Base-by-base conservation (phyloP, 2,888 invertebrate genomes). In the Lasius fuliginosus region DNA sequence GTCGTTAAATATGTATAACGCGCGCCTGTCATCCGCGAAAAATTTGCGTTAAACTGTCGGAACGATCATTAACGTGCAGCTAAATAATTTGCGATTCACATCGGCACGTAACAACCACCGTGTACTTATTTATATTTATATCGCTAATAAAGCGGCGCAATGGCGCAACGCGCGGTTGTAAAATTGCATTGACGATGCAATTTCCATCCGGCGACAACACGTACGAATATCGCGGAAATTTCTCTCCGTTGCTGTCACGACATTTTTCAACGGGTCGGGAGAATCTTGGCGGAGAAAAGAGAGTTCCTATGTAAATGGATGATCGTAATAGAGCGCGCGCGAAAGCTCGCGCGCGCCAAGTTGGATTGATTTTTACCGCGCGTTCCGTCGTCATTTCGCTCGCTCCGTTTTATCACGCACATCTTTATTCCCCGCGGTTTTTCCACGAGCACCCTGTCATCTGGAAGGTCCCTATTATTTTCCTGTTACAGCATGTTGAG, bases 281-380 rank as follows among this genome's bases (percentile, higher is more conserved):
- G 30, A 33, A 68, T 77, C 27, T 30, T 65, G 56, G 33, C 36
- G 9, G 27, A 12, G n/a, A 27, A 27, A 56, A 27, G 64, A 23
- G 18, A 67, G 12, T 77, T 77, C 15, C 30, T n/a, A 77, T 58
- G 77, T 58, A 68, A 77, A 77, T 77, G 64, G 77, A 58, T 42
- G 27, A 12, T 56, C 69, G 42, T 77, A 77, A 68, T 58, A 68
- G 27, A 68, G 27, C 40, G 12, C 77, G 56, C 67, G 56, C 27
- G 53, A 40, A 56, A 67, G 56, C 40, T 67, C 30, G 56, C 42
- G 53, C 76, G 18, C 53, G 58, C 42, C n/a, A 42, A 77, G 56
- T 77, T 68, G 42, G 68, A 77, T 77, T 77, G 77, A 68, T 77
- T 77, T 68, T 77, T 15, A 77, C 30, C 27, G n/a, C 27, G n/a